Percentiles rank a stretch among this genome's conserved stretches.
Evolutionary conservation across 2,888 invertebrate species (phyloP).

Genomic region (Scaptodrosophila latifasciaeformis): DNA sequence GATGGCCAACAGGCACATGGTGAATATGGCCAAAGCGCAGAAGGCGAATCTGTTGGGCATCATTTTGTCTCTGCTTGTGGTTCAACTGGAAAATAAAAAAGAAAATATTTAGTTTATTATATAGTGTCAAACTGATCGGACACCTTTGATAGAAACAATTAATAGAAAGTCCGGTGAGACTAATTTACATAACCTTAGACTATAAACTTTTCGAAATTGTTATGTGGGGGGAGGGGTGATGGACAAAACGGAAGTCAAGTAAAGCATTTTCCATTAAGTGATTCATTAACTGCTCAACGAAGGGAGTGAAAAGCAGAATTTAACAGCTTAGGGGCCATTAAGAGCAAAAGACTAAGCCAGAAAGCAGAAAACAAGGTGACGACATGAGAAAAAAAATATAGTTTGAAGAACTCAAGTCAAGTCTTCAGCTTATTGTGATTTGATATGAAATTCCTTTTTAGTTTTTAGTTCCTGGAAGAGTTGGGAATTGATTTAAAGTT

Average conservation of each 20-base stretch:
- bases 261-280: slow-evolving; percentile 60
- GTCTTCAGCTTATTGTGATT: too few relatives aligned
- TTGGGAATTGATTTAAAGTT: too few relatives aligned
- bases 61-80: slow-evolving; percentile 43
- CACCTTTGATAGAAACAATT: background rate
- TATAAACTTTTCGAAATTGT: too few relatives aligned
- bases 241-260: slow-evolving; percentile 48
- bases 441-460: too few relatives aligned
- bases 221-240: too few relatives aligned
- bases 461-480: too few relatives aligned
- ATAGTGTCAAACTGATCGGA: background rate
- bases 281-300: slow-evolving; percentile 59
- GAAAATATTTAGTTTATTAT: background rate
- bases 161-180: background rate
- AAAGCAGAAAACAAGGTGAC: too few relatives aligned
- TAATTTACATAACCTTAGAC: too few relatives aligned
- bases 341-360: too few relatives aligned
- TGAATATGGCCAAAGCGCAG: slow-evolving; percentile 62
- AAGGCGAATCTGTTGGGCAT: slow-evolving; percentile 65
- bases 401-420: too few relatives aligned
- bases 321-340: background rate
- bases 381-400: too few relatives aligned
- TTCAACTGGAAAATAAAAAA: slow-evolving; percentile 29
- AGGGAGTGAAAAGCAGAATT: slow-evolving; percentile 6
- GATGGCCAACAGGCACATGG: slow-evolving; percentile 68